These are phyloP conservation scores for Dendroctonus ponderosae DNA, from an alignment of 1,140 invertebrate species.

Conservation along the genomic window DNA sequence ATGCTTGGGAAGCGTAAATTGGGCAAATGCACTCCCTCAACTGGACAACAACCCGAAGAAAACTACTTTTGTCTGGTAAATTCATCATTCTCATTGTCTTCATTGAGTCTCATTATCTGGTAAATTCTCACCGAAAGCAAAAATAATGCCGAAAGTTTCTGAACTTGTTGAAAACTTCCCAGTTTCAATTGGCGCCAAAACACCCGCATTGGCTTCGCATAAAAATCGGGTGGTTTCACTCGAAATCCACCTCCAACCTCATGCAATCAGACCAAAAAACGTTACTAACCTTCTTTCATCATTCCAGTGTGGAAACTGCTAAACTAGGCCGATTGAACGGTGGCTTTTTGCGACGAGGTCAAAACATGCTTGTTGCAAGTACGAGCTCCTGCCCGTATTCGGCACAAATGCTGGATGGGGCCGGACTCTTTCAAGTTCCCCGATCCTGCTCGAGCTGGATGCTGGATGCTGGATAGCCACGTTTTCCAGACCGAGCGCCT, in stretches of 20 bases:
- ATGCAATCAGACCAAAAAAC: background rate
- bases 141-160: too few species aligned
- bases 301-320: background rate
- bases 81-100: too few species aligned
- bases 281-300: slow-evolving; percentile 17
- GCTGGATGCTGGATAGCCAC: background rate
- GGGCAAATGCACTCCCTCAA: too few species aligned
- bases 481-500: slow-evolving; percentile 14
- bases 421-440: background rate
- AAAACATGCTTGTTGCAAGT: slow-evolving; percentile 14
- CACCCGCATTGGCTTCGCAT: too few species aligned
- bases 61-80: too few species aligned
- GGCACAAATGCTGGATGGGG: slow-evolving; percentile 11
- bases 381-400: slow-evolving; percentile 2
- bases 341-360: slow-evolving; percentile 5
- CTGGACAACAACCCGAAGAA: too few species aligned
- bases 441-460: slow-evolving; percentile 1
- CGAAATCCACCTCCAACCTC: background rate
- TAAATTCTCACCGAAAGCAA: too few species aligned
- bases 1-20: too few species aligned
- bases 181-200: too few species aligned
- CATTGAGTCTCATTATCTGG: too few species aligned
- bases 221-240: too few species aligned
- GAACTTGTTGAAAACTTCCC: too few species aligned
- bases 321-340: slow-evolving; percentile 2